Evolutionary conservation across 2,888 invertebrate genomes (phyloP).

Genomic region (Mimachlamys varia): DNA sequence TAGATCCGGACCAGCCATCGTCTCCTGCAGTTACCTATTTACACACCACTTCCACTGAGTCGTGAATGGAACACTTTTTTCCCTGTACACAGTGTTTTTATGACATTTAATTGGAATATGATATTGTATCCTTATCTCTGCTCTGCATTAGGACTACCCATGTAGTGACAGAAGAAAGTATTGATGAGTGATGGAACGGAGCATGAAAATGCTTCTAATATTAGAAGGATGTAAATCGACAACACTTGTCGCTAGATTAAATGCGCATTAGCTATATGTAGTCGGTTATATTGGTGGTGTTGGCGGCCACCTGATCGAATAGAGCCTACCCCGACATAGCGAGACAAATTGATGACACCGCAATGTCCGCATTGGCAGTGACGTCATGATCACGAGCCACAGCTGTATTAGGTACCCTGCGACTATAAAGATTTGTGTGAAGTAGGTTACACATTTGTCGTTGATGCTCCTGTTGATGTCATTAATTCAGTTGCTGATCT

Average conservation of each 20-base stretch:
- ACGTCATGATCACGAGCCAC: not conserved
- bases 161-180: not conserved
- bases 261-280: not conserved
- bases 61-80: slow-evolving; percentile 19
- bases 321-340: not conserved
- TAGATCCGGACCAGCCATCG: not conserved
- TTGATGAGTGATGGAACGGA: slow-evolving; percentile 3
- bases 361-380: not conserved
- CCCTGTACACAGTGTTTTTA: not conserved
- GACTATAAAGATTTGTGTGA: not conserved
- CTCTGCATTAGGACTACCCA: not conserved
- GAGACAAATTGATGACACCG: not conserved
- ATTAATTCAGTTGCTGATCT: too few species aligned
- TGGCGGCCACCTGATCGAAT: not conserved
- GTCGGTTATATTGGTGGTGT: not conserved
- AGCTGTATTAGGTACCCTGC: not conserved
- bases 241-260: not conserved
- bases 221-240: not conserved
- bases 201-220: slow-evolving; percentile 28
- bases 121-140: not conserved
- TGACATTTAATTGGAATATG: slow-evolving; percentile 20
- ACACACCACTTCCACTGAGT: not conserved
- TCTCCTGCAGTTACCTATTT: slow-evolving; percentile 7
- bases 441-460: not conserved
- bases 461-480: not conserved